These are phyloP conservation scores for Ceratotherium simum DNA, from an alignment of 2,113 vertebrate species.

Conservation along the genomic window DNA sequence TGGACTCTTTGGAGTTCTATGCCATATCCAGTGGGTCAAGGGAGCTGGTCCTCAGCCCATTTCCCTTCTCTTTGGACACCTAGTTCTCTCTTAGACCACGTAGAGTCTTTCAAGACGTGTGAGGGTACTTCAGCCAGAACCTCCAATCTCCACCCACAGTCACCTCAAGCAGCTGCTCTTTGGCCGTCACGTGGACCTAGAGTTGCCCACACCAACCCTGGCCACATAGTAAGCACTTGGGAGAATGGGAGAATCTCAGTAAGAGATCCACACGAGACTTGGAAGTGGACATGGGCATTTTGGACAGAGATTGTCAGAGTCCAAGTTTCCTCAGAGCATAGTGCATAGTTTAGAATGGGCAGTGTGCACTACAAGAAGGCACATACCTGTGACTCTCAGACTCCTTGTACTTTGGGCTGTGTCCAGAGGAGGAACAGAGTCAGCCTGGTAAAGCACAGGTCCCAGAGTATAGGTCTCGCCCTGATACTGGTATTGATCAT, in stretches of 20 bases:
- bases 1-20: background rate
- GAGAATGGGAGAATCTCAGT: no score
- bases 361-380: background rate
- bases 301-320: background rate
- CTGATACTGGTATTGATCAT: background rate
- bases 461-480: no score
- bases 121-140: background rate
- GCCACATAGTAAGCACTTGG: background rate
- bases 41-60: background rate
- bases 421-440: background rate
- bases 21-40: background rate
- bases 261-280: background rate
- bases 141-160: background rate
- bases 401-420: background rate
- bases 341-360: background rate
- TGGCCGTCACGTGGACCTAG: background rate
- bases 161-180: background rate
- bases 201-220: background rate
- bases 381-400: background rate
- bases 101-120: background rate
- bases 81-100: background rate
- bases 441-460: background rate
- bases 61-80: background rate
- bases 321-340: background rate
- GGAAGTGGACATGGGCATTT: background rate